Percentiles rank a stretch among this genome's conserved stretches.
These are phyloP conservation scores for Leptoteleia sp. DNA, from an alignment of 1,140 invertebrate genomes.

Conservation along the genomic window DNA sequence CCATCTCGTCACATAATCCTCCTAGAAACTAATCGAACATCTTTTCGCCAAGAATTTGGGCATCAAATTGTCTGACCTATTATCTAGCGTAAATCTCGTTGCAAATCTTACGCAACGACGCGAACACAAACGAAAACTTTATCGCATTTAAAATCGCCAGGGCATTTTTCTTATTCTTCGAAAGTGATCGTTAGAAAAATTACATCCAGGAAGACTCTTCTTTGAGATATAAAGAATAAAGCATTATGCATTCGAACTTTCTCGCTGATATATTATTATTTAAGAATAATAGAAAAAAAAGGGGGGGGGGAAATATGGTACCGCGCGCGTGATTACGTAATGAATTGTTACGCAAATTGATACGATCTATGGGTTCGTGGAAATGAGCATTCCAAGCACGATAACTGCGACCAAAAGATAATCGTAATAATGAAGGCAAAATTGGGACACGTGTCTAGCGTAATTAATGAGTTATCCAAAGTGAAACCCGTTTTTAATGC, in stretches of 20 bases:
- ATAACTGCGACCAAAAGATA: conserved; percentile 29
- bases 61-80: too few species aligned
- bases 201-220: conserved; percentile 24
- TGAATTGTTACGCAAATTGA: conserved; percentile 49
- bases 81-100: not conserved
- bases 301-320: conserved; percentile 15
- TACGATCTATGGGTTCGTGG: conserved; percentile 36
- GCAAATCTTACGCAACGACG: conserved; percentile 18
- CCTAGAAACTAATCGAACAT: too few species aligned
- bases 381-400: conserved; percentile 39
- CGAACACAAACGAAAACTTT: conserved; percentile 9
- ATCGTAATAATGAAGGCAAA: conserved; percentile 29
- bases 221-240: conserved; percentile 15
- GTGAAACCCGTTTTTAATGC: not conserved
- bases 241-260: conserved; percentile 45
- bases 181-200: too few species aligned
- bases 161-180: not conserved
- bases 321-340: conserved; percentile 37
- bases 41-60: too few species aligned
- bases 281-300: conserved; percentile 38
- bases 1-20: too few species aligned
- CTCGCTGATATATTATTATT: conserved; percentile 44
- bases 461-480: conserved; percentile 16
- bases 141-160: conserved; percentile 7
- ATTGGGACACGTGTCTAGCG: conserved; percentile 15